Base-by-base conservation (phyloP, 2,797 vertebrate species). In the Poeciliopsis paucimaculata region DNA sequence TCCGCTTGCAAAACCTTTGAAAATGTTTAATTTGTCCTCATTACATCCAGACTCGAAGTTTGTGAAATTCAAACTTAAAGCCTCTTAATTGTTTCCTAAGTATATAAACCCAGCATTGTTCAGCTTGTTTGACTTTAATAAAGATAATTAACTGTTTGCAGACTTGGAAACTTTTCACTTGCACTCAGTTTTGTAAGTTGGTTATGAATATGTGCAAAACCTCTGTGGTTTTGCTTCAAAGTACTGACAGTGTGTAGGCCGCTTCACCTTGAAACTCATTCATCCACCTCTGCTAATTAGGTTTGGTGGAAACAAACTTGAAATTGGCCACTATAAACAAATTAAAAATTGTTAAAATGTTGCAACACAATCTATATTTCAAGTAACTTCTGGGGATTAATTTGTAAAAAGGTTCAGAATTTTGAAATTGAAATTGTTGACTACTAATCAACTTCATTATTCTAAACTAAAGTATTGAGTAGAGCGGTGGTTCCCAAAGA, bases 1-100 rank as follows among this genome's bases (percentile, higher is more conserved):
- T 90, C 84, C 84, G 78, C 66, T 64, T 45, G 1, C 3, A 45
- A 41, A 74, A 66, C 45, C 0, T 68, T 36, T 34, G 11, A 64
- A 70, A 72, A 72, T 72, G n/a, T 43, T n/a, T 46, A 28, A 46
- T 45, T 72, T 72, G 12, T n/a, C 5, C 13, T 28, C 5, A 9
- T 28, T 28, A 46, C 2, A 5, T 23, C 36, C 64, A 68, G 23
- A 23, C 23, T 68, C 26, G 20, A 68, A 23, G 36, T 41, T 23
- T 39, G 64, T 68, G 2, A 12, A 26, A 11, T 68, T 41, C 4
- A 68, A 41, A 68, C 36, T 36, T 39, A 23, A 66, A 39, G 34
- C 9, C 18, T 39, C 4, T 68, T 41, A 6, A 34, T 66, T 43
- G 66, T 26, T 41, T 39, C 64, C 9, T 41, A 41, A 26, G 11